Conservation (phyloP, 1,140 invertebrate species). For the Asobara japonica region DNA sequence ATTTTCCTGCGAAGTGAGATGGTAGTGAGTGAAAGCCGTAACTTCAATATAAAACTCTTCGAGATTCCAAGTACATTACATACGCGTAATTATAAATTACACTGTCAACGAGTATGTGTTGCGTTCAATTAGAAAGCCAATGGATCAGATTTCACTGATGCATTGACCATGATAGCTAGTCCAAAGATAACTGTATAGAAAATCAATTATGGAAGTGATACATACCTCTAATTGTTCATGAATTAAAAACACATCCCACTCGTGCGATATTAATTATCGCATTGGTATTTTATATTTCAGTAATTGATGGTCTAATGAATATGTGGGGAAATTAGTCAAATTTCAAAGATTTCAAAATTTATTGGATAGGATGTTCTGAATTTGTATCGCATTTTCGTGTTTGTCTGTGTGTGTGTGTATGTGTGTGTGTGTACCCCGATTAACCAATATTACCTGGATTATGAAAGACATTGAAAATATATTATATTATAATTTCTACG, state of each 20-base stretch:
- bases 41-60: not conserved
- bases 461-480: too few relatives aligned
- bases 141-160: constrained; percentile 48
- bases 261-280: not conserved
- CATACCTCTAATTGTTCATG: not conserved
- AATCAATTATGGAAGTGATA: constrained; percentile 5
- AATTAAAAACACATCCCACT: not conserved
- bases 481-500: too few relatives aligned
- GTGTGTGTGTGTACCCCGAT: too few relatives aligned
- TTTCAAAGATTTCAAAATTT: too few relatives aligned
- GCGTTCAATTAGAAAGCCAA: constrained; percentile 56
- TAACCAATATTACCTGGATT: too few relatives aligned
- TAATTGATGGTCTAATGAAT: not conserved
- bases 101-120: constrained; percentile 47
- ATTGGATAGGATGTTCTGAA: too few relatives aligned
- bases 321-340: not conserved
- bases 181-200: not conserved
- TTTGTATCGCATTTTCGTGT: too few relatives aligned
- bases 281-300: not conserved
- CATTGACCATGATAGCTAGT: not conserved
- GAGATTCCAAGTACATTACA: not conserved
- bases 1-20: not conserved
- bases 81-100: constrained; percentile 39
- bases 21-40: not conserved
- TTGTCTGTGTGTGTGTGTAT: too few relatives aligned